Conservation (phyloP, 2,113 vertebrate species). For the Labeo rohita region DNA sequence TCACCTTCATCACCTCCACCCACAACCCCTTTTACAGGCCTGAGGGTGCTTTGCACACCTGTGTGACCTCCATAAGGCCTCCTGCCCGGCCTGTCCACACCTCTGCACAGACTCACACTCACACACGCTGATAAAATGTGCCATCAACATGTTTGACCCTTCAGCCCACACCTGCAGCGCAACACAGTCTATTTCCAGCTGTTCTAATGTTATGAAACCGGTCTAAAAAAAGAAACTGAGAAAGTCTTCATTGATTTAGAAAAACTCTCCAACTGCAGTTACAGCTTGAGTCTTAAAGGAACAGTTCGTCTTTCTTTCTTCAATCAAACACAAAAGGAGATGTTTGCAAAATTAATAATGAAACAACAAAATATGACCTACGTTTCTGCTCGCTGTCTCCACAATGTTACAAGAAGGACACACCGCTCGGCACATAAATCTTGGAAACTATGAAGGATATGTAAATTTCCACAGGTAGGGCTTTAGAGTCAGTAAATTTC, state of each 20-base stretch:
- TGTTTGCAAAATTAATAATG: background rate
- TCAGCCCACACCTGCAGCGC: constrained; percentile 9
- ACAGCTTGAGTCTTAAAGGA: constrained; percentile 1
- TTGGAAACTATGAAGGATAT: background rate
- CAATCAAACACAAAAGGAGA: background rate
- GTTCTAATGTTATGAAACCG: background rate
- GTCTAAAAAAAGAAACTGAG: constrained; percentile 6
- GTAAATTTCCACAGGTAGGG: background rate
- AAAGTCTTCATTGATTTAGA: background rate
- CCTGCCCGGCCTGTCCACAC: background rate
- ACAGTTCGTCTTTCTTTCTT: background rate
- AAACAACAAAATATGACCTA: background rate
- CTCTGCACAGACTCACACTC: background rate
- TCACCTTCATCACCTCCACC: constrained; percentile 61
- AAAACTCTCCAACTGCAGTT: background rate
- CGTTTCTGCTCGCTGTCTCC: background rate
- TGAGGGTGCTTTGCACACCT: constrained; percentile 36
- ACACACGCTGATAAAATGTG: constrained; percentile 2
- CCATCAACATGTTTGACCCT: constrained; percentile 21
- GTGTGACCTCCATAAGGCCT: background rate
- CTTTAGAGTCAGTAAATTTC: background rate
- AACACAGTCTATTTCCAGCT: constrained; percentile 26
- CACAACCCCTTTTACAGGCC: constrained; percentile 11
- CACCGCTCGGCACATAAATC: background rate
- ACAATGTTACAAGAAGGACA: background rate